A percentile compares a stretch with the other conserved stretches of the same genome.
These are phyloP conservation scores for Asobara japonica DNA, from an alignment of 1,140 invertebrate species.

Conservation along the genomic window DNA sequence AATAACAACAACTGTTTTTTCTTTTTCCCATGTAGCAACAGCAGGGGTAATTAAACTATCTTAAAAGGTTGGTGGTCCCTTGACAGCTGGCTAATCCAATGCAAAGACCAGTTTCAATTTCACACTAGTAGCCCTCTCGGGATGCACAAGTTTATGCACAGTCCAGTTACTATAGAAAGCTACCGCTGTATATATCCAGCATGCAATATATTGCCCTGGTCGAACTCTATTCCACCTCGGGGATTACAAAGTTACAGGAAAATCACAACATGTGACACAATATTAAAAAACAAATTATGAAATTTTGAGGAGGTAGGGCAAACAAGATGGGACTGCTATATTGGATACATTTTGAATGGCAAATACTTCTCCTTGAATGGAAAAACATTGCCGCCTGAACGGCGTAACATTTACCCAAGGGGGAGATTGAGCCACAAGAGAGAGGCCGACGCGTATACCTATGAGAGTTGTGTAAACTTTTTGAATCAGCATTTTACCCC, in stretches of 20 bases:
- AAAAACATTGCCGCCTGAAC: constrained; percentile 46
- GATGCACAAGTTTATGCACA: constrained; percentile 44
- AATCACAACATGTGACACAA: constrained; percentile 48
- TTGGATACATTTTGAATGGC: neutral
- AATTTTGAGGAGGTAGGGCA: neutral
- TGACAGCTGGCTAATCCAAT: constrained; percentile 50
- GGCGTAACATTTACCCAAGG: constrained; percentile 32
- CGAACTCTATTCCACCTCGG: constrained; percentile 38
- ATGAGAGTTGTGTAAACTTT: constrained; percentile 48
- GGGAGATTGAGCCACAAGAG: constrained; percentile 22
- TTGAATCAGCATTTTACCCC: constrained; percentile 44
- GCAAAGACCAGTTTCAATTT: constrained; percentile 62
- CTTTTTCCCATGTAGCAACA: no score
- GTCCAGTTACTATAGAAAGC: neutral
- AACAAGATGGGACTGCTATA: neutral
- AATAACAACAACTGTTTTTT: no score
- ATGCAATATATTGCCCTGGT: constrained; percentile 11
- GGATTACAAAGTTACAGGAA: constrained; percentile 45
- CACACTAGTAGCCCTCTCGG: constrained; percentile 49
- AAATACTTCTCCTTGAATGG: constrained; percentile 42
- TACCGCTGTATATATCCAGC: neutral
- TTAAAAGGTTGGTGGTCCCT: constrained; percentile 6
- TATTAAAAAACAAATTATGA: no score
- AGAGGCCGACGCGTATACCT: constrained; percentile 7
- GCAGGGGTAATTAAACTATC: neutral